Conservation (phyloP, 2,113 vertebrate species). For the Cyprinodon variegatus region DNA sequence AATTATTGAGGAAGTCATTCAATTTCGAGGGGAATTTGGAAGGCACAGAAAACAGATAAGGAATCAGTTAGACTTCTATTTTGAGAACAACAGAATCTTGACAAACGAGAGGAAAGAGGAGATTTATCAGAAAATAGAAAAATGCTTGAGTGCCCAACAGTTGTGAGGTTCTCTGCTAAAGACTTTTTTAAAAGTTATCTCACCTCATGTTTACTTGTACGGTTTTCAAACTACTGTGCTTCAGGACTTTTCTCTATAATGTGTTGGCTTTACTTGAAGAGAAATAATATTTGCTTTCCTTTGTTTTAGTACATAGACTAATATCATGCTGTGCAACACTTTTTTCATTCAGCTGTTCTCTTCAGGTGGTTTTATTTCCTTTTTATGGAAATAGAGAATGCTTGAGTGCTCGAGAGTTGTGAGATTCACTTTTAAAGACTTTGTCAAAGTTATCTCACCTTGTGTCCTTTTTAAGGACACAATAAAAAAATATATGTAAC, state of each 20-base stretch:
- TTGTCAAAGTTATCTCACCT: no score
- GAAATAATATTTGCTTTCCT: not conserved
- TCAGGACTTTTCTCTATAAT: slow-evolving; percentile 13
- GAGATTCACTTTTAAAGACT: no score
- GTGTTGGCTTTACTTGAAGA: not conserved
- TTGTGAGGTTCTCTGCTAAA: slow-evolving; percentile 15
- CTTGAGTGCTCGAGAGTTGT: no score
- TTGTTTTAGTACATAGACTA: no score
- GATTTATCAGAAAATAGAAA: slow-evolving; percentile 71
- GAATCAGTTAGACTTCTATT: slow-evolving; percentile 34
- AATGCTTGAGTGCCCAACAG: slow-evolving; percentile 23
- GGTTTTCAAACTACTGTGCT: slow-evolving; percentile 22
- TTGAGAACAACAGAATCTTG: slow-evolving; percentile 28
- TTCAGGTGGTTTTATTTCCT: not conserved
- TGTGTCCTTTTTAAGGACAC: no score
- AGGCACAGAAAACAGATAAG: slow-evolving; percentile 59
- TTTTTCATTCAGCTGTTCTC: not conserved
- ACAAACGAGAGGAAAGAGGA: slow-evolving; percentile 2
- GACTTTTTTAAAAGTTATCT: slow-evolving; percentile 10
- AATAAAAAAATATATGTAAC: not conserved
- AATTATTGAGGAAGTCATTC: not conserved
- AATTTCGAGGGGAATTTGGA: slow-evolving; percentile 27
- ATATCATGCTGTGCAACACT: not conserved
- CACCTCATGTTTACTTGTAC: not conserved
- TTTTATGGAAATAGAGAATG: no score